Evolutionary conservation across 2,113 vertebrate genomes (phyloP), one percentile per base, ranked within the genome.

Genomic region (Sporophila hypoxantha): DNA sequence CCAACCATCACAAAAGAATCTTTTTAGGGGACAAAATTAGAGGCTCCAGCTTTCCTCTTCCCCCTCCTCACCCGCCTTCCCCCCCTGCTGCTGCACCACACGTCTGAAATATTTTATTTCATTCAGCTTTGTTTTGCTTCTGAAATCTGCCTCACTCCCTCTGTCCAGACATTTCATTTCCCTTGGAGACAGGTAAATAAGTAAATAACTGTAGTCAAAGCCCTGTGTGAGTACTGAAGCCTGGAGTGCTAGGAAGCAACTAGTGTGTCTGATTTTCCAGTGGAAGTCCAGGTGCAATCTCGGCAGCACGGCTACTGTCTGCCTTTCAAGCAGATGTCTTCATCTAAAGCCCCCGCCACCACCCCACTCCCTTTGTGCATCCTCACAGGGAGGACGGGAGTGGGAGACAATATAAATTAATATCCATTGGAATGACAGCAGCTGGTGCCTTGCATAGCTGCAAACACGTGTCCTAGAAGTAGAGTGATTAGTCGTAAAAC

Each of bases 341-440:
- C 79, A 95, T 95, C 85, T 73, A 93, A 87, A 91, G 85, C 81
- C 75, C 92, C 73, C 30, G 3, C 91, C 56, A 9, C 94, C 87
- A 94, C 93, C 85, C 93, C 76, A 39, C 92, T 96, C 94, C 92
- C 89, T 96, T 85, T 93, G 88, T 94, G n/a, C 70, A 34, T 83
- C 81, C 25, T 90, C 74, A 34, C 77, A 19, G 88, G 34, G 89
- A 93, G 94, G 82, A 95, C 9, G 74, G 89, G 96, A 88, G 94
- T 57, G 86, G 90, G 94, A 96, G 92, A 97, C 96, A 97, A 97
- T 97, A 95, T 95, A 94, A 96, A 97, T 97, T 97, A 97, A 97
- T 96, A 97, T 96, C 96, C 94, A 96, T 95, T 96, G 97, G 97
- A 96, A 96, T 97, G 96, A 96, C 97, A 97, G 97, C 97, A 96